Evolutionary conservation across 2,113 vertebrate species (phyloP).

Genomic region (Labeo rohita): DNA sequence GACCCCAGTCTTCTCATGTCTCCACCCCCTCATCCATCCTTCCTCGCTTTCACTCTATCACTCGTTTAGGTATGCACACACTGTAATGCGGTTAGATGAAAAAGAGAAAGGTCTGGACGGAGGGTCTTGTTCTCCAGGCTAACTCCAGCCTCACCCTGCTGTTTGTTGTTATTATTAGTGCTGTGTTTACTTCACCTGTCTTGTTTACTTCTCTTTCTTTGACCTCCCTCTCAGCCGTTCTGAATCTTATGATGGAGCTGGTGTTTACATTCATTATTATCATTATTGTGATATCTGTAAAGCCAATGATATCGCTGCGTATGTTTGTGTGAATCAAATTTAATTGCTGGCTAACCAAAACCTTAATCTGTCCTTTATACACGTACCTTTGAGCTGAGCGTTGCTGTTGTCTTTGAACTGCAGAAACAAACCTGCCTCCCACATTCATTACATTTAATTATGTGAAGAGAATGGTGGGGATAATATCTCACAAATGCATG

Average conservation of each 20-base stretch:
- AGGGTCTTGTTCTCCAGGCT: constrained; percentile 20
- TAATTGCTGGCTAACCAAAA: constrained; percentile 14
- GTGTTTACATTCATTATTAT: constrained; percentile 28
- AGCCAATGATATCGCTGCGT: neutral
- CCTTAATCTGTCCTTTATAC: neutral
- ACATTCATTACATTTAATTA: constrained; percentile 11
- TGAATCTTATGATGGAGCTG: constrained; percentile 2
- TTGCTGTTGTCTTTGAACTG: constrained; percentile 3
- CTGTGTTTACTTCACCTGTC: neutral
- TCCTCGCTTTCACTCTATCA: constrained; percentile 1
- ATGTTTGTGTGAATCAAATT: neutral
- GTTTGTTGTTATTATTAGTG: constrained; percentile 26
- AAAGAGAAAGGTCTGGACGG: constrained; percentile 1
- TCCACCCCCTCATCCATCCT: constrained; percentile 16
- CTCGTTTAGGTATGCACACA: neutral
- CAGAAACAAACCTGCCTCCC: constrained; percentile 9
- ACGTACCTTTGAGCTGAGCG: neutral
- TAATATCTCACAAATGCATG: neutral
- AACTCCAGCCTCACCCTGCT: constrained; percentile 11
- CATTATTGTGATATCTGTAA: neutral
- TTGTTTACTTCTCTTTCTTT: neutral
- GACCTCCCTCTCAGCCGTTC: constrained; percentile 13
- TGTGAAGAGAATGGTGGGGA: neutral
- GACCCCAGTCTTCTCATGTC: constrained; percentile 28
- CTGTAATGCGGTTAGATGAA: constrained; percentile 3